These are phyloP conservation scores for Aphis gossypii DNA, from an alignment of 1,140 invertebrate species.

Conservation along the genomic window DNA sequence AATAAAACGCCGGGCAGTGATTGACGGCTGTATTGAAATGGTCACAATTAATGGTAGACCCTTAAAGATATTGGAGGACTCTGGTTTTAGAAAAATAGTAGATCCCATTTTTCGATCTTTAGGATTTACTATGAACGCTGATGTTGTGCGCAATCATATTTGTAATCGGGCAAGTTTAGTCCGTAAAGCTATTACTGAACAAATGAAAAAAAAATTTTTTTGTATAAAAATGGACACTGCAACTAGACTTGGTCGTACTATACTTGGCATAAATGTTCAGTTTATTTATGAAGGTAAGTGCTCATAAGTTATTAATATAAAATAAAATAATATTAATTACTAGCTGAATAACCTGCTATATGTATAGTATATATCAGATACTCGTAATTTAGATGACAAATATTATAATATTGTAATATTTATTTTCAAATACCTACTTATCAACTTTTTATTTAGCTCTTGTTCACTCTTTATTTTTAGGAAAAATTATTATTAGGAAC, in stretches of 20 bases:
- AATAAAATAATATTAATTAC: too few species aligned
- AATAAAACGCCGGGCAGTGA: not conserved
- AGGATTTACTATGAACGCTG: not conserved
- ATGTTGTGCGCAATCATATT: not conserved
- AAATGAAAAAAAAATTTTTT: not conserved
- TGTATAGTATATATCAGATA: too few species aligned
- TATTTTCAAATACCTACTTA: too few species aligned
- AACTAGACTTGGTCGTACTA: not conserved
- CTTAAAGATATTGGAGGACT: not conserved
- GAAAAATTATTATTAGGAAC: not conserved
- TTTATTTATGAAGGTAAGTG: not conserved
- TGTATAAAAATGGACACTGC: slow-evolving; percentile 38
- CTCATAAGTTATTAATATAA: too few species aligned
- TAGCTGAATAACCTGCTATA: too few species aligned
- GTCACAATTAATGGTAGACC: slow-evolving; percentile 30
- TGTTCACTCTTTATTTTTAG: too few species aligned
- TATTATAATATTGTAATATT: too few species aligned
- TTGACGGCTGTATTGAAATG: slow-evolving; percentile 31
- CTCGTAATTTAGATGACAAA: too few species aligned
- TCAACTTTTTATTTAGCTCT: too few species aligned
- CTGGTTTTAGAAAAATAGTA: slow-evolving; percentile 33
- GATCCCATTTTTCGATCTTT: not conserved
- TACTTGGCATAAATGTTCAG: slow-evolving; percentile 30
- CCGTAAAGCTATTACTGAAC: not conserved
- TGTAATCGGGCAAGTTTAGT: not conserved